These are phyloP conservation scores for Amphipoea oculea DNA, from an alignment of 2,888 invertebrate genomes.

Conservation along the genomic window DNA sequence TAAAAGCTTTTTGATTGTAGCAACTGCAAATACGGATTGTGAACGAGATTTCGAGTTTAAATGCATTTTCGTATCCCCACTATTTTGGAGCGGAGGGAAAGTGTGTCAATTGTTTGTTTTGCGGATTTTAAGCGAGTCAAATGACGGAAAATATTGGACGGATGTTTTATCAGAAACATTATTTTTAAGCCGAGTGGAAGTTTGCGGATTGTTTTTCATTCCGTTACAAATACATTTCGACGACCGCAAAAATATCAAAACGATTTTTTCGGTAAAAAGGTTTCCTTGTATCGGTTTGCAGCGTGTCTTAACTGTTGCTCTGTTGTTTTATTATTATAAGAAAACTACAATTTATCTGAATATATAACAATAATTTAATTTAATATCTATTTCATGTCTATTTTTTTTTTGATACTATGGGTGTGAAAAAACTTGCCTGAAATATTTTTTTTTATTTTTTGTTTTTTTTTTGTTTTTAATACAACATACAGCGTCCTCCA, in stretches of 20 bases:
- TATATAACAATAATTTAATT: too few species aligned
- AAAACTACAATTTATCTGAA: too few species aligned
- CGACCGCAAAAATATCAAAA: not conserved
- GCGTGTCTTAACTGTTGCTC: too few species aligned
- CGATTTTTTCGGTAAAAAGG: not conserved
- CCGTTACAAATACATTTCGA: not conserved
- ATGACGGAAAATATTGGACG: conserved; percentile 36
- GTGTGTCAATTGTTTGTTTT: conserved; percentile 52
- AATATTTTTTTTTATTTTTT: too few species aligned
- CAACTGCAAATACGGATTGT: conserved; percentile 61
- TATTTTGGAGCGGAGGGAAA: conserved; percentile 16
- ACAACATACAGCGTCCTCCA: too few species aligned
- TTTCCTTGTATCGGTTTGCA: too few species aligned
- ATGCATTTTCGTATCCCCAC: conserved; percentile 46
- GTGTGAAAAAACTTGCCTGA: too few species aligned
- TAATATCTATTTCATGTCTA: too few species aligned
- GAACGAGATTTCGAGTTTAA: conserved; percentile 52
- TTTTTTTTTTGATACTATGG: too few species aligned
- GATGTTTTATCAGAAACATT: not conserved
- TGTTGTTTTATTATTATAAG: too few species aligned
- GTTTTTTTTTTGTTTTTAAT: too few species aligned
- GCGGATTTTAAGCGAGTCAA: conserved; percentile 20
- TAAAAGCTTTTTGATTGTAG: conserved; percentile 58
- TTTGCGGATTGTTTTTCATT: not conserved
- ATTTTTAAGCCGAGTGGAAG: not conserved